Evolutionary conservation across 2,797 vertebrate species (phyloP).

Genomic region (Syngnathus rostellatus): DNA sequence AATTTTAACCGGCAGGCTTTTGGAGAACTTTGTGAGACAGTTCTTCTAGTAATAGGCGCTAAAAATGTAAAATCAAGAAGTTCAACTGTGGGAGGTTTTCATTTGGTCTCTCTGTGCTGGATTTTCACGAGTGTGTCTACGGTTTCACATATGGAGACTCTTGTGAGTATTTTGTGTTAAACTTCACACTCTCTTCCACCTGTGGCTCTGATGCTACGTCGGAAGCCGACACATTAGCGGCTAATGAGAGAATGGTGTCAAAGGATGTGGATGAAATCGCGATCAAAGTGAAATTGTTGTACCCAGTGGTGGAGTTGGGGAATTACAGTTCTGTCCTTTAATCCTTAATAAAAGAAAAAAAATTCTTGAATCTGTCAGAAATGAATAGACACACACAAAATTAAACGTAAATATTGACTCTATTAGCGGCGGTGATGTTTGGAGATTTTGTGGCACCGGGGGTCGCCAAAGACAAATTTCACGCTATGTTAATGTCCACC

Average conservation of each 20-base stretch:
- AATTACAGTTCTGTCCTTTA: not conserved
- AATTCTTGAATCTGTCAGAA: not conserved
- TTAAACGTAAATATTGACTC: not conserved
- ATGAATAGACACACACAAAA: not conserved
- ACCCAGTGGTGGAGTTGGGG: not conserved
- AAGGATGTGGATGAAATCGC: not conserved
- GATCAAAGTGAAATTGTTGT: not conserved
- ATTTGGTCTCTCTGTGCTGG: not conserved
- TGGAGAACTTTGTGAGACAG: no score
- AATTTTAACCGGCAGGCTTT: no score
- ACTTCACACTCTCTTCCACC: not conserved
- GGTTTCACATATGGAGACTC: not conserved
- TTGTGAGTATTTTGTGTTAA: not conserved
- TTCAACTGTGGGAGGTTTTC: not conserved
- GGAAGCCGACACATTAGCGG: no score
- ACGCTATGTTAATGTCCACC: conserved; percentile 62
- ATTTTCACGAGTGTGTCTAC: not conserved
- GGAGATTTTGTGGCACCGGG: conserved; percentile 38
- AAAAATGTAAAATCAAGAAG: not conserved
- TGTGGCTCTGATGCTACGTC: no score
- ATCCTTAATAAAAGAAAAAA: not conserved
- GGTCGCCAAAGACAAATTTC: conserved; percentile 61
- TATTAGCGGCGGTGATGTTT: conserved; percentile 23
- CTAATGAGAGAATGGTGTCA: not conserved
- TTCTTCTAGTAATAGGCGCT: not conserved